A percentile compares a stretch with the other conserved stretches of the same genome.
Conservation (phyloP, 2,797 vertebrate species). For the Cephalopachus bancanus region DNA sequence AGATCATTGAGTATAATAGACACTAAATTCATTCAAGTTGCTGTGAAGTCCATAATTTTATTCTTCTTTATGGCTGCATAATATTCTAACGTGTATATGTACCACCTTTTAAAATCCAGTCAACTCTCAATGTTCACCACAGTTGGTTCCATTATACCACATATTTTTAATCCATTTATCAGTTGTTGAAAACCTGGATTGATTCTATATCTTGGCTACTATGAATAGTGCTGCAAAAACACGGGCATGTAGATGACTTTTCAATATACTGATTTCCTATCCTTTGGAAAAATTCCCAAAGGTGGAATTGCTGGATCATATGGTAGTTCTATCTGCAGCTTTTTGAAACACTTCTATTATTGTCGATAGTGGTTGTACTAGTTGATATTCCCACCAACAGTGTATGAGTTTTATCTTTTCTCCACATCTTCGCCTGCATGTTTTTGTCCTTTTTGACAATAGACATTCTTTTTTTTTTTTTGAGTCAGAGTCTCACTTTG, state of each 20-base stretch:
- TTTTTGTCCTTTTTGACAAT: neutral
- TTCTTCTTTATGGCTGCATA: too few species aligned
- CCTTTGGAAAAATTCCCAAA: neutral
- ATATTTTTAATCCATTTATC: neutral
- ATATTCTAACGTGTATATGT: too few species aligned
- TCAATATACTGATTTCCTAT: neutral
- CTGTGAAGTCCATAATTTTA: too few species aligned
- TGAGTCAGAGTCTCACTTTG: too few species aligned
- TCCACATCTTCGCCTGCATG: neutral
- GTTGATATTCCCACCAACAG: neutral
- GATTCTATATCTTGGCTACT: neutral
- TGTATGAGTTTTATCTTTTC: neutral
- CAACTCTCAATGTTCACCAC: too few species aligned
- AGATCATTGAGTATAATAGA: too few species aligned
- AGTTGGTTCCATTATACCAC: neutral
- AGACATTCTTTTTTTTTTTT: neutral
- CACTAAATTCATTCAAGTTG: too few species aligned
- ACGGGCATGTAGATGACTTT: neutral
- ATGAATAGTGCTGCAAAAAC: neutral
- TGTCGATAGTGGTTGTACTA: neutral
- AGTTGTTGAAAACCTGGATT: neutral
- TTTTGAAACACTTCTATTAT: neutral
- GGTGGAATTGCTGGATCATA: neutral
- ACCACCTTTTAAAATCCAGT: too few species aligned
- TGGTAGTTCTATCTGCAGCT: neutral